phyloP scores from a whole-genome alignment of 2,797 vertebrate genomes.

The Pseudochirops corinnae region DNA sequence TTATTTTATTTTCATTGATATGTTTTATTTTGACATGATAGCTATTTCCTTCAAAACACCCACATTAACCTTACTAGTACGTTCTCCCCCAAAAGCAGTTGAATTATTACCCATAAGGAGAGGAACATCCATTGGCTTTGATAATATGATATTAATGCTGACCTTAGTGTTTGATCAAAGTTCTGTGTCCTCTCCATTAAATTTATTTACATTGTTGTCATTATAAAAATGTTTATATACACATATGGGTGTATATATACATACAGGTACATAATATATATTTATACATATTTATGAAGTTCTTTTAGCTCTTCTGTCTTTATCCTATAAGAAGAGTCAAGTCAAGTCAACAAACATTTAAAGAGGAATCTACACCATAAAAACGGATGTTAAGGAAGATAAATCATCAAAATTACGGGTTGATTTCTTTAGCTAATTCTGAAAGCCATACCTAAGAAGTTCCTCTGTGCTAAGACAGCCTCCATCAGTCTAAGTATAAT shows the following conservation, averaged over 20 bases:
- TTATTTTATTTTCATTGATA: neutral
- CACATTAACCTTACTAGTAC: neutral
- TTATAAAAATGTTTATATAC: neutral
- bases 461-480: neutral
- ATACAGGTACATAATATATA: neutral
- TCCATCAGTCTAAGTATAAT: slow-evolving; percentile 2
- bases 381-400: slow-evolving; percentile 22
- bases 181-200: neutral
- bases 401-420: neutral
- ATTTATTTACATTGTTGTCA: neutral
- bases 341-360: neutral
- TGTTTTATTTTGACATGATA: neutral
- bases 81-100: neutral
- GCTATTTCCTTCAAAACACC: neutral
- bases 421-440: slow-evolving; percentile 18
- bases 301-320: neutral
- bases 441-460: slow-evolving; percentile 13
- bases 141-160: neutral
- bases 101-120: neutral
- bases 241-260: neutral
- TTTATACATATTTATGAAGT: neutral
- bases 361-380: neutral
- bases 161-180: neutral
- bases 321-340: neutral
- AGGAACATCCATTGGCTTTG: neutral